Evolutionary conservation across 2,888 invertebrate species (phyloP), one percentile per base, ranked within the genome.

Genomic region (Bursaphelenchus okinawaensis): DNA sequence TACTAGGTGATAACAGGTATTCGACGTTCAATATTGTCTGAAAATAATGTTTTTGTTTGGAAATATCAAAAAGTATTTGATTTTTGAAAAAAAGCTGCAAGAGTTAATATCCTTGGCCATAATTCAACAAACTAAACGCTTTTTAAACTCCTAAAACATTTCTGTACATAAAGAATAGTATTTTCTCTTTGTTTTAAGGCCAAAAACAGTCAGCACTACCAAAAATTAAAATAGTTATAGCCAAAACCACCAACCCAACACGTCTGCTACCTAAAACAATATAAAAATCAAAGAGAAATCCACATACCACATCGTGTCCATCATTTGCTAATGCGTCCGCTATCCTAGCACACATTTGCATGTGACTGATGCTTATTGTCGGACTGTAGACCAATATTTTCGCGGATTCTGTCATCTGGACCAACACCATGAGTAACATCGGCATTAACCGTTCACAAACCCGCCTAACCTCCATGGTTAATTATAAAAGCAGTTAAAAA

Each of bases 271-370:
- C 22, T 54, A 54, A 23, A 54, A 22, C 19, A 22, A 54, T 3
- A 24, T n/a, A n/a, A 1, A 54, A 24, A 22, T 12, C 6, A 26
- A 27, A 20, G 12, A 40, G n/a, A 40, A 40, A 12, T 0, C 4
- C 7, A 65, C 74, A 51, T 28, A 75, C 76, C 52, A 77, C 77
- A 52, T 77, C 72, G 62, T 77, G 77, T 8, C 75, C 76, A 27
- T 74, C 77, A 26, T 69, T 71, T 1, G 72, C 75, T 22, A 77
- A 68, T 4, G 75, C 70, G 56, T 77, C 76, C 1, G 77, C 77
- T 31, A 77, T 74, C 24, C 75, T 40, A 19, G 71, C 74, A 62
- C 76, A 75, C n/a, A 72, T 70, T 29, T 75, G 73, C 55, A 77
- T 66, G 66, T 77, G 77, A 52, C 61, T 61, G 4, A 52, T 55